Percentiles rank a stretch among this genome's conserved stretches.
These are phyloP conservation scores for Scaptomyza cyrtandrae DNA, from an alignment of 2,888 invertebrate genomes.

Conservation along the genomic window DNA sequence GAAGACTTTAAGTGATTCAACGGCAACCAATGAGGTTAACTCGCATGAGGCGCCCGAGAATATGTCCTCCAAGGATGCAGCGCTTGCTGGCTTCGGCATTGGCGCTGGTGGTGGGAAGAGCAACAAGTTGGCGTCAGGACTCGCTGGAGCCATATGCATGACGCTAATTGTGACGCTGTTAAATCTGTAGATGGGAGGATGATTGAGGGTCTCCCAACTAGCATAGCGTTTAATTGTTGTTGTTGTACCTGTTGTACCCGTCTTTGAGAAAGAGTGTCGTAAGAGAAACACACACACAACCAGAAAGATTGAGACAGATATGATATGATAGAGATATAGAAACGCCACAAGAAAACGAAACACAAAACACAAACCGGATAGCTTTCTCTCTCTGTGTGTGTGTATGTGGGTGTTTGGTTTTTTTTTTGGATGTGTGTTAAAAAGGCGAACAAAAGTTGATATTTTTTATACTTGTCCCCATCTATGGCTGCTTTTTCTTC, in stretches of 20 bases:
- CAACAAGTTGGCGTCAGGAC: constrained; percentile 31
- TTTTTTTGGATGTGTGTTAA: constrained; percentile 32
- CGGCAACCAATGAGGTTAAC: constrained; percentile 70
- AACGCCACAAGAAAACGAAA: constrained; percentile 18
- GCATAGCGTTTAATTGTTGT: constrained; percentile 82
- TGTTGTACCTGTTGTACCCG: constrained; percentile 84
- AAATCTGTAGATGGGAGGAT: constrained; percentile 65
- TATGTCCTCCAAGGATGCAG: constrained; percentile 76
- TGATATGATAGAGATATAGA: constrained; percentile 33
- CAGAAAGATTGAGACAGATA: constrained; percentile 44
- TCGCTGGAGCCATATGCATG: constrained; percentile 29
- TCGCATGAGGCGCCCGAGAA: constrained; percentile 81
- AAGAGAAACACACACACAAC: constrained; percentile 11
- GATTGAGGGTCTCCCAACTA: constrained; percentile 58
- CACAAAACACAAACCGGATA: constrained; percentile 18
- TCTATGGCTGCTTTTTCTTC: constrained; percentile 62
- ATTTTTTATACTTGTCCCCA: constrained; percentile 72
- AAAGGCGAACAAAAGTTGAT: constrained; percentile 59
- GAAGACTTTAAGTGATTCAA: constrained; percentile 75
- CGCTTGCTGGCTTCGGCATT: constrained; percentile 69
- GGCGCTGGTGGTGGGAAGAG: constrained; percentile 2
- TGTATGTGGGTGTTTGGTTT: constrained; percentile 35
- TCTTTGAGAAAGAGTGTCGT: constrained; percentile 65
- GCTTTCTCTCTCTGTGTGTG: constrained; percentile 33
- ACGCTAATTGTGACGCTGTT: constrained; percentile 47